Evolutionary conservation across 2,113 vertebrate genomes (phyloP).

Genomic region (Noctilio leporinus): DNA sequence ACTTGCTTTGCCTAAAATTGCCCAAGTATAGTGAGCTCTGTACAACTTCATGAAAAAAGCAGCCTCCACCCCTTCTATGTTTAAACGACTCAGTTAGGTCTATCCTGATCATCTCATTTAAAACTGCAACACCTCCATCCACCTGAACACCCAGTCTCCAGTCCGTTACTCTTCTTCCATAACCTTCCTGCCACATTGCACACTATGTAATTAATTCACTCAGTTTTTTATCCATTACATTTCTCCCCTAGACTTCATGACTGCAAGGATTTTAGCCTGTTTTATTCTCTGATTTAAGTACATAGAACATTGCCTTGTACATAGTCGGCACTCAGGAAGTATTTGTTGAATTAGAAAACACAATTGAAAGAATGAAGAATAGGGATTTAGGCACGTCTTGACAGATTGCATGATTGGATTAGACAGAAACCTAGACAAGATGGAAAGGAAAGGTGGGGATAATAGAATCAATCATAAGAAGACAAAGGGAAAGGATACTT

Average conservation of each 20-base stretch:
- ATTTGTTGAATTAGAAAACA: conserved; percentile 13
- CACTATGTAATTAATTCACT: background rate
- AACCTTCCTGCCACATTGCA: background rate
- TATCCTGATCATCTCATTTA: background rate
- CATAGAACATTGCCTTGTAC: background rate
- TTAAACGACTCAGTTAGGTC: background rate
- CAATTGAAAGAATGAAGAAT: conserved; percentile 9
- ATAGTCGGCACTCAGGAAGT: background rate
- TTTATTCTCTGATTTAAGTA: conserved; percentile 17
- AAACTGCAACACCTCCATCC: background rate
- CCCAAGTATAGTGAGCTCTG: background rate
- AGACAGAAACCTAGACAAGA: background rate
- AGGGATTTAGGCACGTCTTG: background rate
- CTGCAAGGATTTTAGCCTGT: background rate
- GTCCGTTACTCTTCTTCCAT: background rate
- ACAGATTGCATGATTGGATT: background rate
- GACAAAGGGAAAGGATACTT: background rate
- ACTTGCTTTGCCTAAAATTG: background rate
- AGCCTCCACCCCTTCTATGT: background rate
- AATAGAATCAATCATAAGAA: background rate
- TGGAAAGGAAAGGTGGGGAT: background rate
- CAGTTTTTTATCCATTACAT: background rate
- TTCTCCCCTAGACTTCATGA: background rate
- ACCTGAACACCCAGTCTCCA: background rate
- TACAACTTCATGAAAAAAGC: background rate